Conservation (phyloP, 30 jellyfish, hydroid and myxozoan genomes). For the Catostylus mosaicus region DNA sequence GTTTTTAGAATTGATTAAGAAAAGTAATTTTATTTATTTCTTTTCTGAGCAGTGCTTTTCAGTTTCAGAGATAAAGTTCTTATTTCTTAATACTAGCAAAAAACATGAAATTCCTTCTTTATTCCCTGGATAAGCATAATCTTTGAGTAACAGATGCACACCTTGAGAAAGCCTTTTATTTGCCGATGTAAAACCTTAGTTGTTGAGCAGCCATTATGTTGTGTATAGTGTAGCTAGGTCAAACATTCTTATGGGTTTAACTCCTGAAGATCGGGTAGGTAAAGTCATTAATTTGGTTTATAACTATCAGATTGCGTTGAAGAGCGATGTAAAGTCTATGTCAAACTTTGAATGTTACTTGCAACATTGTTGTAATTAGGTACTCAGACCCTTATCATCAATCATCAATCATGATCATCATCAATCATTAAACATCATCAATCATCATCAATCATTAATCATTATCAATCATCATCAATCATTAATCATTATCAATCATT, state of each 20-base stretch:
- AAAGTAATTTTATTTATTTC: background rate
- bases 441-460: too few relatives aligned
- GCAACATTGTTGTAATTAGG: too few relatives aligned
- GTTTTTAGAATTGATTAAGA: background rate
- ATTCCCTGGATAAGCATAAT: constrained; percentile 27
- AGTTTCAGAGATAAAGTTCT: background rate
- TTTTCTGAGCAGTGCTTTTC: background rate
- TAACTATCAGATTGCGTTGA: constrained; percentile 21
- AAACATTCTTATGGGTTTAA: constrained; percentile 35
- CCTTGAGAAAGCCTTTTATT: constrained; percentile 18
- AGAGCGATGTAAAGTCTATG: too few relatives aligned
- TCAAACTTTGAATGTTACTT: too few relatives aligned
- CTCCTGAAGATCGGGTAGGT: constrained; percentile 29
- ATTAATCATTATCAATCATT: too few relatives aligned
- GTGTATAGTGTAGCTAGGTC: constrained; percentile 28
- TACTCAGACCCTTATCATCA: too few relatives aligned
- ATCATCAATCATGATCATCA: too few relatives aligned
- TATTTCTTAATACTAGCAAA: background rate
- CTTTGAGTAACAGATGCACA: constrained; percentile 26
- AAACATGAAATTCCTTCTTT: background rate
- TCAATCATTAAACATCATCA: too few relatives aligned
- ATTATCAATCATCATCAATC: too few relatives aligned
- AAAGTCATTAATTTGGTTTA: constrained; percentile 17
- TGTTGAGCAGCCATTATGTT: background rate
- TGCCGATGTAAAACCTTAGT: constrained; percentile 39